phyloP scores from a whole-genome alignment of 2,113 vertebrate species.

The Euleptes europaea region DNA sequence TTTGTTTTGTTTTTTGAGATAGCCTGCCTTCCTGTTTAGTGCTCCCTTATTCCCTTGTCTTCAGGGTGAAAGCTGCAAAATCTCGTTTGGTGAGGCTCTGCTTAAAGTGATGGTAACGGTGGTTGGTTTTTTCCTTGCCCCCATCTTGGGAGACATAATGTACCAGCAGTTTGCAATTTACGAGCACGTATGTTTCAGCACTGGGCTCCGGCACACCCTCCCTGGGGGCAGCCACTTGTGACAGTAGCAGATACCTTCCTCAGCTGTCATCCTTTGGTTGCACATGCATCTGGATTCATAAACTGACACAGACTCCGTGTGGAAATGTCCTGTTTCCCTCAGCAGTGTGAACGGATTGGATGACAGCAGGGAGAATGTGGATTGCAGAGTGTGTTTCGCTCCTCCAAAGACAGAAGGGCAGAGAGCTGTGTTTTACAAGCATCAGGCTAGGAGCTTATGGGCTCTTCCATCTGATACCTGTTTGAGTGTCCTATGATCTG shows the following conservation, averaged over 20 bases:
- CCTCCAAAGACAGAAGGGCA: not conserved
- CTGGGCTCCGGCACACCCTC: not conserved
- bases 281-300: slow-evolving; percentile 1
- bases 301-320: slow-evolving; percentile 10
- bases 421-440: not conserved
- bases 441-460: not conserved
- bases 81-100: not conserved
- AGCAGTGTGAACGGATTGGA: not conserved
- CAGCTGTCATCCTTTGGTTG: not conserved
- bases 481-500: not conserved
- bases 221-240: slow-evolving; percentile 28
- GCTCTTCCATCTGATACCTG: not conserved
- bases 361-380: not conserved
- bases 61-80: not conserved
- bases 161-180: slow-evolving; percentile 2
- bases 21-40: not conserved
- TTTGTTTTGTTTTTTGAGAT: slow-evolving; percentile 42
- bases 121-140: slow-evolving; percentile 1
- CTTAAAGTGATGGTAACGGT: not conserved
- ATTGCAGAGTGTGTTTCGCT: not conserved
- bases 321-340: not conserved
- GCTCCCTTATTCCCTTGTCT: rapidly evolving
- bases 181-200: slow-evolving; percentile 15
- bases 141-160: not conserved
- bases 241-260: not conserved